A percentile compares a stretch with the other conserved stretches of the same genome.
phyloP scores from a whole-genome alignment of 2,888 invertebrate species.

The Epinotia brunnichana region DNA sequence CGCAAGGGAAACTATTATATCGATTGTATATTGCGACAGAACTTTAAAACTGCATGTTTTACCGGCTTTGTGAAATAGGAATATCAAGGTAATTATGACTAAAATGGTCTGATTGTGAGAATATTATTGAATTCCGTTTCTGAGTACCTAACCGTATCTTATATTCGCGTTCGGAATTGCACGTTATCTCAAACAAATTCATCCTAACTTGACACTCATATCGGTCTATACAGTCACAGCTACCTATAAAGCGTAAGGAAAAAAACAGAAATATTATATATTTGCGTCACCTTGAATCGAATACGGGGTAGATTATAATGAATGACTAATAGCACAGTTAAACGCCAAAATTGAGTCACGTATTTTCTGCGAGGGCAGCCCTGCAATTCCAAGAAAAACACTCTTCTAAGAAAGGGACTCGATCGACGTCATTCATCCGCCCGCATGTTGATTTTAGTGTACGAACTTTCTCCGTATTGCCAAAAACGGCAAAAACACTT shows the following conservation, averaged over 20 bases:
- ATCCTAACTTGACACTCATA: not conserved
- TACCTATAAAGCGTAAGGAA: not conserved
- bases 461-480: constrained; percentile 19
- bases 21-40: constrained; percentile 18
- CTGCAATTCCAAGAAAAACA: constrained; percentile 21
- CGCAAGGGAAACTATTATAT: constrained; percentile 19
- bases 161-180: constrained; percentile 3
- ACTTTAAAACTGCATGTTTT: not conserved
- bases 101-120: constrained; percentile 2
- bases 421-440: constrained; percentile 7
- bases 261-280: not conserved
- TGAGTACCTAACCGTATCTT: constrained; percentile 6
- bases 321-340: constrained; percentile 22
- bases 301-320: constrained; percentile 12
- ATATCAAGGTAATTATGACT: constrained; percentile 2
- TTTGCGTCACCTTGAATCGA: constrained; percentile 22
- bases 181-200: not conserved
- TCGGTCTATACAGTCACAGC: too few relatives aligned
- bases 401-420: constrained; percentile 17
- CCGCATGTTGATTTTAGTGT: constrained; percentile 24
- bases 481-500: not conserved
- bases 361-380: constrained; percentile 34
- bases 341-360: constrained; percentile 30
- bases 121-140: constrained; percentile 2
- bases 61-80: not conserved